Evolutionary conservation across 2,888 invertebrate species (phyloP), one percentile per base, ranked within the genome.

Genomic region (Drosophila diplacantha): DNA sequence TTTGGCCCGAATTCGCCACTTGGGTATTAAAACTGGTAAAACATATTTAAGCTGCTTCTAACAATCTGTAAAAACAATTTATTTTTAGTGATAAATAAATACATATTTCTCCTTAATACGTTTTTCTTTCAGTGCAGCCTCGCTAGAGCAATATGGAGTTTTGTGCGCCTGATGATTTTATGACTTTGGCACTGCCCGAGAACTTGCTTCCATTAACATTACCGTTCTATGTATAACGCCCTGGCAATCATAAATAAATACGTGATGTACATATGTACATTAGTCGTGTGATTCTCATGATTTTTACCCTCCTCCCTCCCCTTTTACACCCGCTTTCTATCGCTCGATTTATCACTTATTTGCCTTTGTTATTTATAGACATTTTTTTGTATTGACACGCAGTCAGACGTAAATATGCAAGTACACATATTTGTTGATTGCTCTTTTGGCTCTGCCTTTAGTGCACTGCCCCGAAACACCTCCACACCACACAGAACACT

Each of bases 291-390:
- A 39, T 64, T 74, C 52, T 65, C 72, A 72, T 59, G 77, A 76
- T 80, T 60, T 67, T 32, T n/a, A 16, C 26, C 20, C 65, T 9
- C 22, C 29, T 3, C 22, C 46, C 20, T 16, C 12, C 2, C 37
- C 29, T 14, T 9, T 18, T 74, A 58, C 65, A 60, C 63, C 60
- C 61, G 65, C 52, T 68, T 80, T 68, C 70, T 70, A 76, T 68
- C 66, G 71, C 75, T 73, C 71, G 83, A 81, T 83, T 83, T 81
- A 78, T 77, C 78, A 73, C 39, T 69, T 55, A 53, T 52, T 51
- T 35, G 56, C 24, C 60, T 38, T 55, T 49, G 59, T 66, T 77
- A 77, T 83, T 83, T 77, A 77, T 75, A 73, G 71, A 57, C 63
- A 24, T 62, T 60, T 41, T 34, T 34, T 50, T 41, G 39, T 60